These are phyloP conservation scores for Hiodon alosoides DNA, from an alignment of 2,113 vertebrate species.

Conservation along the genomic window DNA sequence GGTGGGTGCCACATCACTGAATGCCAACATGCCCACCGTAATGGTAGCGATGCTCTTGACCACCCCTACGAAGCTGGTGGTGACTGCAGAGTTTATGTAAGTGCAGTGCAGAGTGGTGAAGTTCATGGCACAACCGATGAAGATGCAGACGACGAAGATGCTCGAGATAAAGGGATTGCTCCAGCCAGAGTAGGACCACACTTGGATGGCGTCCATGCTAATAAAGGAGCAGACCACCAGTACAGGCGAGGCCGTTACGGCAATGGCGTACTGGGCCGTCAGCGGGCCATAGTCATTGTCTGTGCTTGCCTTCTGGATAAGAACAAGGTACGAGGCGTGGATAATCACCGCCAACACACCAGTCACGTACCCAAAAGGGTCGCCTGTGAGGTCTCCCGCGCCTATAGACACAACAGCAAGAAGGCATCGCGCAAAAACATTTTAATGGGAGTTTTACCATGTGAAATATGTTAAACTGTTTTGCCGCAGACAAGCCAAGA, in stretches of 20 bases:
- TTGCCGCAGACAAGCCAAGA: too few relatives aligned
- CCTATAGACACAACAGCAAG: conserved; percentile 59
- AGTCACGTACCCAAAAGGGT: conserved; percentile 85
- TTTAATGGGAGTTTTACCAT: not conserved
- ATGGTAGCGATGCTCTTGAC: conserved; percentile 97
- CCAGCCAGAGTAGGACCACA: conserved; percentile 91
- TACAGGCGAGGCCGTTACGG: conserved; percentile 82
- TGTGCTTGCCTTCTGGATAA: conserved; percentile 88
- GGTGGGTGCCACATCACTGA: conserved; percentile 86
- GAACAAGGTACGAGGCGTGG: conserved; percentile 89
- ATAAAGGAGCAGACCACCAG: conserved; percentile 79
- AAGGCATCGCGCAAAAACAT: not conserved
- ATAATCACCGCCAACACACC: conserved; percentile 87
- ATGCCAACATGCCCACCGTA: conserved; percentile 94
- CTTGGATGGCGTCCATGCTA: conserved; percentile 82
- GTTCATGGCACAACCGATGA: conserved; percentile 98
- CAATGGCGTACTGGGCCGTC: conserved; percentile 91
- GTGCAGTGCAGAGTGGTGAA: conserved; percentile 98
- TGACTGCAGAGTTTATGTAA: conserved; percentile 97
- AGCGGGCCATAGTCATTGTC: conserved; percentile 86
- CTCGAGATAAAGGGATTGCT: conserved; percentile 74
- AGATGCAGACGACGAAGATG: conserved; percentile 76
- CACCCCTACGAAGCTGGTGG: conserved; percentile 97
- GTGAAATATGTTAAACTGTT: not conserved
- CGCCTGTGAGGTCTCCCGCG: conserved; percentile 88